These are phyloP conservation scores for Pseudomyrmex pallidus DNA, from an alignment of 1,140 invertebrate species.

Conservation along the genomic window DNA sequence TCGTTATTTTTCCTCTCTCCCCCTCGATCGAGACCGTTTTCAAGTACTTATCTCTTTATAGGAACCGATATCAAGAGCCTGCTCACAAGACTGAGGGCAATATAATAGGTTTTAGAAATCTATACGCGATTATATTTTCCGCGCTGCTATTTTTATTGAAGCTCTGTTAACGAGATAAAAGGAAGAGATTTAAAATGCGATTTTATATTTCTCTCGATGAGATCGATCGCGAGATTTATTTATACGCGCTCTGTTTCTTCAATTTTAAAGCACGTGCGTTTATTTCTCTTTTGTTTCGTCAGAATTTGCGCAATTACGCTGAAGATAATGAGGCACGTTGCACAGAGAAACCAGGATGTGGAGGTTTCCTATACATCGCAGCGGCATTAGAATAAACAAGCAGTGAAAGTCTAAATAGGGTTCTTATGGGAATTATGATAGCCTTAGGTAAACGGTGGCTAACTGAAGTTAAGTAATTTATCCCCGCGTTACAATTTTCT, in stretches of 20 bases:
- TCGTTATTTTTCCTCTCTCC: conserved; percentile 14
- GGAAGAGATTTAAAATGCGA: conserved; percentile 20
- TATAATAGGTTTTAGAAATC: conserved; percentile 26
- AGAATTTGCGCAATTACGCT: background rate
- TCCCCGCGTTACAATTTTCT: conserved; percentile 55
- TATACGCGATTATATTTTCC: conserved; percentile 2
- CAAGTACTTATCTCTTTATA: conserved; percentile 15
- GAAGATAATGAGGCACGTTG: conserved; percentile 26
- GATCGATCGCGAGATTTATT: too few relatives aligned
- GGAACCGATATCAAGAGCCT: conserved; percentile 1
- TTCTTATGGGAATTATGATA: conserved; percentile 66
- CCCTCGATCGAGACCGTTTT: conserved; percentile 4
- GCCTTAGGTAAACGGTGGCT: conserved; percentile 39
- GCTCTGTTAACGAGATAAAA: too few relatives aligned
- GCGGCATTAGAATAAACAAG: conserved; percentile 58
- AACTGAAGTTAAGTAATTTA: conserved; percentile 62
- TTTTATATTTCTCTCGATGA: background rate
- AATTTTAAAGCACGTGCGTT: background rate
- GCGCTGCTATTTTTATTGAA: conserved; percentile 3
- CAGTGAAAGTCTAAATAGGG: conserved; percentile 63
- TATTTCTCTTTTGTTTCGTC: conserved; percentile 46
- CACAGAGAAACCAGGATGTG: background rate
- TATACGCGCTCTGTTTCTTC: too few relatives aligned
- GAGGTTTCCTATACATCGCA: background rate
- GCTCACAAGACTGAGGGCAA: background rate